Conservation (phyloP, 2,113 vertebrate species). For the Petrocephalus zakoni region DNA sequence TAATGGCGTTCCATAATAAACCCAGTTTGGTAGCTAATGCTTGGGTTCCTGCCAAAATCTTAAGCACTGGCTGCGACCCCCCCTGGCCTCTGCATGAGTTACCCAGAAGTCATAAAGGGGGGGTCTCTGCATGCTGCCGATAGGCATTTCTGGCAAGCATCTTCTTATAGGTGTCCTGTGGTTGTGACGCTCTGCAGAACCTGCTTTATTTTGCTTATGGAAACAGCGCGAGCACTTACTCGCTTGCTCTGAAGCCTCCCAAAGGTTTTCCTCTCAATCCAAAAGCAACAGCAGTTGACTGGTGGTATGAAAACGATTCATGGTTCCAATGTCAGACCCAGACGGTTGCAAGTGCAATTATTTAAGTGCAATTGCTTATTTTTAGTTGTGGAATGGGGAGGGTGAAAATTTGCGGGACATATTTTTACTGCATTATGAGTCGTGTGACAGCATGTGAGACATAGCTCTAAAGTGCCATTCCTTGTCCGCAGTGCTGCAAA, state of each 20-base stretch:
- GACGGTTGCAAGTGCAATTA: not conserved
- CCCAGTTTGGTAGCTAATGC: not conserved
- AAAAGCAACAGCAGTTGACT: constrained; percentile 35
- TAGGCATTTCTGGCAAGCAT: not conserved
- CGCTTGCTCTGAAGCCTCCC: not conserved
- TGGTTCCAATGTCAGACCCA: not conserved
- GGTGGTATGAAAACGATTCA: not conserved
- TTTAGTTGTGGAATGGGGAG: not conserved
- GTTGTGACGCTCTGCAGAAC: not conserved
- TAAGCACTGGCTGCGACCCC: not conserved
- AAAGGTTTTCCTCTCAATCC: constrained; percentile 1
- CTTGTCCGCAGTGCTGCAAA: not conserved
- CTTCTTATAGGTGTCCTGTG: not conserved
- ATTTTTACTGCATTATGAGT: not conserved
- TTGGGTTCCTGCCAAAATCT: not conserved
- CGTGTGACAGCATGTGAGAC: not conserved
- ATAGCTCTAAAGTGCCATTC: not conserved
- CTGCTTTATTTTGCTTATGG: not conserved
- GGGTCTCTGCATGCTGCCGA: not conserved
- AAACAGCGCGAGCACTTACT: not conserved
- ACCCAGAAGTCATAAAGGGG: not conserved
- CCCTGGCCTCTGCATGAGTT: not conserved
- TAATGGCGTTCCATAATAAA: not conserved
- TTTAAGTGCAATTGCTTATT: not conserved
- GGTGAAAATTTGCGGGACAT: not conserved